These are phyloP conservation scores for Sericinus montela DNA, from an alignment of 2,888 invertebrate species.

Conservation along the genomic window DNA sequence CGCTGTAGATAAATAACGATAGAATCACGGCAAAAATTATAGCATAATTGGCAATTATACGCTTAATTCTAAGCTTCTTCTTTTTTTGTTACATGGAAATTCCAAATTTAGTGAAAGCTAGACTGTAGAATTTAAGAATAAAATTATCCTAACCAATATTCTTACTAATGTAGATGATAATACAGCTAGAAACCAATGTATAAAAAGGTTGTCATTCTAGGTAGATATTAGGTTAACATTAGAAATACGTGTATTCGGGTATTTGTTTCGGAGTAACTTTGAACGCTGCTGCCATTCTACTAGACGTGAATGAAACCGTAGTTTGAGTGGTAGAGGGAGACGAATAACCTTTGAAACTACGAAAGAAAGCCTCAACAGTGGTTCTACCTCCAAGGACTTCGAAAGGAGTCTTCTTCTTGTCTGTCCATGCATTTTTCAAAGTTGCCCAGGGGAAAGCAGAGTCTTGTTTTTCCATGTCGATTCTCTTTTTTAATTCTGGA, in stretches of 20 bases:
- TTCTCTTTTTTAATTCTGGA: not conserved
- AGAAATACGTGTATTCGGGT: slow-evolving; percentile 8
- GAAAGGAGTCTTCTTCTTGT: not conserved
- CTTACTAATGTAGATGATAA: too few relatives aligned
- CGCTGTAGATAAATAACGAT: too few relatives aligned
- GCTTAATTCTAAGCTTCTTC: too few relatives aligned
- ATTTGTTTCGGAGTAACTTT: slow-evolving; percentile 17
- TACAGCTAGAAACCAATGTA: too few relatives aligned
- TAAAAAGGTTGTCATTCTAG: too few relatives aligned
- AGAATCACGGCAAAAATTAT: too few relatives aligned
- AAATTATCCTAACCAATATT: too few relatives aligned
- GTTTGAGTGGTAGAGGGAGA: not conserved
- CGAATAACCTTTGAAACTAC: slow-evolving; percentile 16
- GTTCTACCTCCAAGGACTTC: not conserved
- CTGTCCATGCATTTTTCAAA: not conserved
- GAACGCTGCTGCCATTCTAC: not conserved
- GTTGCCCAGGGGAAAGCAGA: not conserved
- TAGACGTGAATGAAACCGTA: not conserved
- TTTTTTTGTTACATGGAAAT: too few relatives aligned
- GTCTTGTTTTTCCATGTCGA: not conserved
- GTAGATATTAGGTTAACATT: not conserved
- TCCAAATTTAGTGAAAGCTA: too few relatives aligned
- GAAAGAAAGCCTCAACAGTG: slow-evolving; percentile 27
- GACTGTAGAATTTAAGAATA: too few relatives aligned
- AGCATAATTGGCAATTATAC: too few relatives aligned